A percentile compares a stretch with the other conserved stretches of the same genome.
Conservation (phyloP, 2,888 invertebrate genomes). For the Hymenopus coronatus region DNA sequence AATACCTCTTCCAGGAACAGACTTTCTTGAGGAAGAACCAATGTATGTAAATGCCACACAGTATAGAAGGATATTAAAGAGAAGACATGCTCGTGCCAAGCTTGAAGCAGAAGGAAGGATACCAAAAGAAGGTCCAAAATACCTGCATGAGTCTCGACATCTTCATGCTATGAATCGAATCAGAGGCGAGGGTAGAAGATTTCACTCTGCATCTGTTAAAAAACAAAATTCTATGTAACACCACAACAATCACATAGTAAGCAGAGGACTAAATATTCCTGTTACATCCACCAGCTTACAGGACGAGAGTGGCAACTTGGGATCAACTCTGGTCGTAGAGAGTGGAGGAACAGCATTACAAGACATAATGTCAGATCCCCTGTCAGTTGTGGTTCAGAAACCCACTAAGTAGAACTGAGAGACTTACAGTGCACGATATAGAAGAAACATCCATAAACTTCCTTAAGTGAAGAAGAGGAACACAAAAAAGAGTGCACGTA, state of each 20-base stretch:
- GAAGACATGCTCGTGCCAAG: slow-evolving; percentile 91
- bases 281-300: slow-evolving; percentile 26
- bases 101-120: slow-evolving; percentile 93
- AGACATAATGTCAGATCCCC: slow-evolving; percentile 30
- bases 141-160: slow-evolving; percentile 94
- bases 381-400: slow-evolving; percentile 15
- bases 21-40: slow-evolving; percentile 85
- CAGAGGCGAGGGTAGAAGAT: slow-evolving; percentile 94
- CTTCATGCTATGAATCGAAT: slow-evolving; percentile 96
- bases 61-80: slow-evolving; percentile 91
- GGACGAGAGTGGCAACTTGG: slow-evolving; percentile 31
- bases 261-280: slow-evolving; percentile 20
- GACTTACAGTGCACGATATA: background rate
- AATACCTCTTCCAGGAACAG: slow-evolving; percentile 60
- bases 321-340: slow-evolving; percentile 33
- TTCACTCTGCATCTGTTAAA: slow-evolving; percentile 68
- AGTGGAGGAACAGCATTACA: slow-evolving; percentile 29
- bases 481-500: too few relatives aligned
- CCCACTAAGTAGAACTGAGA: background rate
- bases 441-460: background rate
- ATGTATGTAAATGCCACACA: slow-evolving; percentile 98
- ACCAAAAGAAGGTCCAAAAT: slow-evolving; percentile 95
- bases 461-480: too few relatives aligned
- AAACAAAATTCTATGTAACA: slow-evolving; percentile 32
- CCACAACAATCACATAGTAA: slow-evolving; percentile 11